phyloP scores from a whole-genome alignment of 2,113 vertebrate species.

The Megalops atlanticus region DNA sequence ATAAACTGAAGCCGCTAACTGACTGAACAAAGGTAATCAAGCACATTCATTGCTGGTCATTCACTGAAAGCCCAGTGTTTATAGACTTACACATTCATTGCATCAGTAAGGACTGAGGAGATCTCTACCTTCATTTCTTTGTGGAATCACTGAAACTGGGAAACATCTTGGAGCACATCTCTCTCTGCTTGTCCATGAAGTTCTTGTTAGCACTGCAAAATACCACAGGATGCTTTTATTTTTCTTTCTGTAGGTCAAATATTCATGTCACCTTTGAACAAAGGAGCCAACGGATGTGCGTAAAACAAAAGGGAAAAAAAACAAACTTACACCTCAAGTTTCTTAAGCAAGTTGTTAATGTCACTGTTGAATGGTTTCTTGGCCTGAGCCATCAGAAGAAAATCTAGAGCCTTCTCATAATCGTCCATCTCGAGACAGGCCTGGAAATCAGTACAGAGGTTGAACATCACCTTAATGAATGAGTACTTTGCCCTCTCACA shows the following conservation, averaged over 20 bases:
- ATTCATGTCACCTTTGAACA: neutral
- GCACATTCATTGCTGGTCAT: neutral
- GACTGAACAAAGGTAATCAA: neutral
- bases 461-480: too few species aligned
- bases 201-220: conserved; percentile 60
- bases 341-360: conserved; percentile 84
- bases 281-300: neutral
- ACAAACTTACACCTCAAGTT: conserved; percentile 75
- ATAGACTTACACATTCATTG: neutral
- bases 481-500: too few species aligned
- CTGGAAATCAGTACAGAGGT: conserved; percentile 61
- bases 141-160: conserved; percentile 27
- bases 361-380: conserved; percentile 81
- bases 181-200: conserved; percentile 64
- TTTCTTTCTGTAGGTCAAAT: neutral
- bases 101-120: neutral
- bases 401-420: conserved; percentile 78
- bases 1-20: neutral
- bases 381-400: conserved; percentile 78
- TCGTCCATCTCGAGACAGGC: conserved; percentile 81
- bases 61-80: neutral
- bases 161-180: conserved; percentile 71
- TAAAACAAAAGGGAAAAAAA: neutral
- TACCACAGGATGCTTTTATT: neutral
- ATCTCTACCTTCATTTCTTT: conserved; percentile 38